Evolutionary conservation across 2,888 invertebrate genomes (phyloP), one percentile per base, ranked within the genome.

Genomic region (Deladenus siricidicola): DNA sequence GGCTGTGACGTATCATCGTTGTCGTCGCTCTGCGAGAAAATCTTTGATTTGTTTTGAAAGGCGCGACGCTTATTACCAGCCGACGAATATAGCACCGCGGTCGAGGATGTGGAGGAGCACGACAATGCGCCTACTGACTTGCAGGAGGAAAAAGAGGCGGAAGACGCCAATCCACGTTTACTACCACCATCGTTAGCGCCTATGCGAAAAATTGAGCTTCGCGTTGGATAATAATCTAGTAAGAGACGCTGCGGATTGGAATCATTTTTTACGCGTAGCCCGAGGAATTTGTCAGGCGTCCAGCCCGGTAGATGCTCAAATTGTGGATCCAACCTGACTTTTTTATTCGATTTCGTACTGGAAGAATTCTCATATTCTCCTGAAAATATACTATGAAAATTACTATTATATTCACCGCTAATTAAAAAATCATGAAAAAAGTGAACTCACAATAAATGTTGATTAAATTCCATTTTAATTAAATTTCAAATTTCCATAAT

Each of bases 111-210:
- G 8, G 39, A 34, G 14, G 39, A 6, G 14, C 8, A 6, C 14
- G 39, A 34, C 6, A 34, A 10, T 10, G 39, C 14, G 39, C 39
- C 39, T 14, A 34, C 6, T 14, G 39, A 34, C 14, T 14, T 14
- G n/a, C n/a, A 53, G 17, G 39, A 53, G 30, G 53, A 53, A 10
- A 39, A 21, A 19, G 53, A 53, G 1, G 39, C 30, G 34, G 53
- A 53, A n/a, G 29, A 39, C 10, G 21, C 23, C 39, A 53, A 39
- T 34, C 42, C 39, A 34, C 14, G 8, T n/a, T n/a, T n/a, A n/a
- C n/a, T n/a, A 14, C 39, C 39, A 34, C 39, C 8, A 34, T 34
- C 39, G 14, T 10, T 6, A 34, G 8, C 14, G 14, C 39, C 39
- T 34, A 34, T 14, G 14, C 39, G 39, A 34, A 34, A 34, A 10